Base-by-base conservation (phyloP, 2,888 invertebrate species). In the Lithophane leautieri region DNA sequence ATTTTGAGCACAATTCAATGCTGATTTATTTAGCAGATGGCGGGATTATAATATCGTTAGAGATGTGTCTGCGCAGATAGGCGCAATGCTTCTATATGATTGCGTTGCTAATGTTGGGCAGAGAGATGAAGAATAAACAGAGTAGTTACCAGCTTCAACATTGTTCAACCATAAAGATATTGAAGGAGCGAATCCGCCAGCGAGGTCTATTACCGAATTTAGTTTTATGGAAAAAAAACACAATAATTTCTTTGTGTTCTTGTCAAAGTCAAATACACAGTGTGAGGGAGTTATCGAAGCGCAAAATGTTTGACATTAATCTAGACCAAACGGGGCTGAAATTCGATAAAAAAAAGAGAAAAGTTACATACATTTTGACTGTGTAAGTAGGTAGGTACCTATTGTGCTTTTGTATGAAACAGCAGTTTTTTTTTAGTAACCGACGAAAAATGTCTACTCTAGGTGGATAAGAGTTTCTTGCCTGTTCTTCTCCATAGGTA, bases 11-110 rank as follows among this genome's bases (percentile, higher is more conserved):
- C 67, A 81, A 73, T 68, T 60, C 60, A 60, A 80, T 80, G 68
- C 54, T 65, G 74, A 84, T 84, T 81, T 81, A 84, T 81, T 73
- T 68, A 34, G 73, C 84, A 84, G 73, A 80, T 65, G 70, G 34
- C 7, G 42, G 16, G 42, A 65, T 81, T 81, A 68, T 40, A 81
- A 66, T 66, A 25, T 73, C 63, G 34, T 84, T 69, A 72, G 40
- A 68, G 34, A 78, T 58, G 50, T 50, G 61, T 50, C 56, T 62
- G 56, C 11, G 54, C 42, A 52, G 42, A 63, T 52, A 25, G 34
- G 50, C 47, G 56, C 56, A n/a, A 42, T 4, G 47, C 28, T 77
- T 62, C 62, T 54, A 62, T 22, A 44, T 34, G 77, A 76, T 58
- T 82, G 63, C 56, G 76, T 44, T 52, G 9, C 61, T 62, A 22